Evolutionary conservation across 1,140 invertebrate genomes (phyloP).

Genomic region (Drosophila sturtevanti): DNA sequence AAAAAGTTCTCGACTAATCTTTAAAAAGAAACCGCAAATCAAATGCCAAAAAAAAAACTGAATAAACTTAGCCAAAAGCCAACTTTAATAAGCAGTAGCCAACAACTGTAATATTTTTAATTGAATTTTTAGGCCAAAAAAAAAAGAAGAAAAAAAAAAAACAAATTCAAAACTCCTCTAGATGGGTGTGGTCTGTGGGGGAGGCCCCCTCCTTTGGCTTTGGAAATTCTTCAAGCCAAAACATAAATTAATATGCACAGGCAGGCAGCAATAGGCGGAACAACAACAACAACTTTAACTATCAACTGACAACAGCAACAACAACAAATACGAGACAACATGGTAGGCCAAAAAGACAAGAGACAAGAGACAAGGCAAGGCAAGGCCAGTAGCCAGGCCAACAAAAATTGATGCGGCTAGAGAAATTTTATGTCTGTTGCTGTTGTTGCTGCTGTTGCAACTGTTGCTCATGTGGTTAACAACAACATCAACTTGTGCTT

Average conservation of each 20-base stretch:
- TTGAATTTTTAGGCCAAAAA: conserved; percentile 48
- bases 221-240: conserved; percentile 50
- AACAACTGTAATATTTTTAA: conserved; percentile 46
- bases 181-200: conserved; percentile 42
- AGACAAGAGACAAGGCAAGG: conserved; percentile 43
- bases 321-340: not conserved
- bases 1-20: conserved; percentile 23
- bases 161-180: conserved; percentile 34
- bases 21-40: conserved; percentile 39
- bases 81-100: conserved; percentile 52
- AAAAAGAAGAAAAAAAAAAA: conserved; percentile 10
- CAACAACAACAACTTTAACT: conserved; percentile 23
- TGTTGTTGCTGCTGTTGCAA: conserved; percentile 34
- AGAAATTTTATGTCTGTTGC: not conserved
- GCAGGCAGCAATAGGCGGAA: conserved; percentile 51
- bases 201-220: too few relatives aligned
- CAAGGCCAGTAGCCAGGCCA: conserved; percentile 27
- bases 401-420: conserved; percentile 3
- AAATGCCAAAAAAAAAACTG: conserved; percentile 28
- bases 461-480: conserved; percentile 19
- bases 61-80: not conserved
- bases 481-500: conserved; percentile 29
- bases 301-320: conserved; percentile 1
- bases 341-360: not conserved
- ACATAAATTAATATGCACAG: conserved; percentile 59